Percentiles rank a stretch among this genome's conserved stretches.
Evolutionary conservation across 2,113 vertebrate genomes (phyloP).

Genomic region (Gorsachius goisagi): DNA sequence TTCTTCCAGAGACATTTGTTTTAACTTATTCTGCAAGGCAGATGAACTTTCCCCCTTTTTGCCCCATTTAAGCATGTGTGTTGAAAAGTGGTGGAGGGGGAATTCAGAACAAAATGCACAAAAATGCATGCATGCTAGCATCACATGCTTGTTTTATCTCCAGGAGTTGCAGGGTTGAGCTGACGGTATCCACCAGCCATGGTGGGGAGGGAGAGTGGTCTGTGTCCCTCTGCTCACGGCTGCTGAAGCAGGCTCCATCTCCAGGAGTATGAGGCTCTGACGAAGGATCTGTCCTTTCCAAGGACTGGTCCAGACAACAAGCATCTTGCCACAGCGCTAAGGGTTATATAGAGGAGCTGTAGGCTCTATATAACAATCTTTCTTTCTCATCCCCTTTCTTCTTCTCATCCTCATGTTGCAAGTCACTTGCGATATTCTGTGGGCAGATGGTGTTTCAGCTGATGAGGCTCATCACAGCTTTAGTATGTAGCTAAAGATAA

Average conservation of each 20-base stretch:
- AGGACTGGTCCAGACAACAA: neutral
- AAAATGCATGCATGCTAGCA: neutral
- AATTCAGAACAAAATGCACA: neutral
- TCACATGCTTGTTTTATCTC: neutral
- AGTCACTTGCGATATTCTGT: neutral
- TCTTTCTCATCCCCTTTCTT: neutral
- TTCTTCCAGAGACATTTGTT: neutral
- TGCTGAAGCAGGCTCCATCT: neutral
- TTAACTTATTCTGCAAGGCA: neutral
- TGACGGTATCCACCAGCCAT: neutral
- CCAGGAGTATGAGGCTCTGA: neutral
- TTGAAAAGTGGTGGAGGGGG: neutral
- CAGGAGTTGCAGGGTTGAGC: neutral
- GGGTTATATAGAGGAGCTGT: neutral
- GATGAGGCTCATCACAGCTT: neutral
- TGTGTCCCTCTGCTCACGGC: neutral
- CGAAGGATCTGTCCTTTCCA: neutral
- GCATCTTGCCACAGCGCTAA: neutral
- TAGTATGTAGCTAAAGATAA: neutral
- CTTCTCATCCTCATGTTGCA: neutral
- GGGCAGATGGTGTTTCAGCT: neutral
- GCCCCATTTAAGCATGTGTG: neutral
- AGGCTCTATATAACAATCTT: neutral
- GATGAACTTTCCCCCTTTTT: neutral
- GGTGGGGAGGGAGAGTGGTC: neutral